phyloP scores from a whole-genome alignment of 2,888 invertebrate genomes.

The Clistopyga incitator region DNA sequence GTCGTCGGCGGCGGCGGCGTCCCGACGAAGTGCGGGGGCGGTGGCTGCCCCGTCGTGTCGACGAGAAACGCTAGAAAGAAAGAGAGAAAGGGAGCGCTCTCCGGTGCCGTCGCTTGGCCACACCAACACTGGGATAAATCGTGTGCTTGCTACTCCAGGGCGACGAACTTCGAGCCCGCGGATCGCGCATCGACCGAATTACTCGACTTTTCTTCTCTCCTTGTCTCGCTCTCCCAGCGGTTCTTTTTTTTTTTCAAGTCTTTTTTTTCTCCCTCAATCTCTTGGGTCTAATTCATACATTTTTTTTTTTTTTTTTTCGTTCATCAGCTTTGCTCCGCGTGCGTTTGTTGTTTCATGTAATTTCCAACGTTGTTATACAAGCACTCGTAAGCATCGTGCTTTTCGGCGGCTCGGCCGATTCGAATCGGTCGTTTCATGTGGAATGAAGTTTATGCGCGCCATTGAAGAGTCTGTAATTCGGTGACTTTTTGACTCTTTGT shows the following conservation, averaged over 20 bases:
- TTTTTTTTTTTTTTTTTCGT: conserved; percentile 29
- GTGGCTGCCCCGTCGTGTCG: conserved; percentile 18
- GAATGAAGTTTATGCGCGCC: background rate
- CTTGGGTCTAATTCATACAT: background rate
- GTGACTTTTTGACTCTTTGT: conserved; percentile 6
- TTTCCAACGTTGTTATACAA: conserved; percentile 62
- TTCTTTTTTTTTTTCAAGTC: conserved; percentile 2
- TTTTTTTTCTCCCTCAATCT: background rate
- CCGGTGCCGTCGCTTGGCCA: conserved; percentile 38
- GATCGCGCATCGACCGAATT: conserved; percentile 71
- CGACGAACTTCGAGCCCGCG: conserved; percentile 70
- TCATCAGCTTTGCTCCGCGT: conserved; percentile 34
- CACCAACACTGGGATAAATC: conserved; percentile 64
- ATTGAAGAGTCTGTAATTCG: conserved; percentile 4
- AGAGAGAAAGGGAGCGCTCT: conserved; percentile 40
- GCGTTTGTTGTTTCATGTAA: conserved; percentile 62
- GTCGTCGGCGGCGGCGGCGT: conserved; percentile 66
- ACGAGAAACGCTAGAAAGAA: conserved; percentile 48
- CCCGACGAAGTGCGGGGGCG: conserved; percentile 64
- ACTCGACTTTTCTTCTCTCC: conserved; percentile 51
- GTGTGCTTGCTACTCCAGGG: conserved; percentile 62
- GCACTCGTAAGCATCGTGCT: conserved; percentile 19
- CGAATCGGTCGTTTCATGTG: background rate
- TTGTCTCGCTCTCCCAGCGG: conserved; percentile 7
- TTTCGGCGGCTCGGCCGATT: background rate